Conservation (phyloP, 2,113 vertebrate species). For the Carlito syrichta region DNA sequence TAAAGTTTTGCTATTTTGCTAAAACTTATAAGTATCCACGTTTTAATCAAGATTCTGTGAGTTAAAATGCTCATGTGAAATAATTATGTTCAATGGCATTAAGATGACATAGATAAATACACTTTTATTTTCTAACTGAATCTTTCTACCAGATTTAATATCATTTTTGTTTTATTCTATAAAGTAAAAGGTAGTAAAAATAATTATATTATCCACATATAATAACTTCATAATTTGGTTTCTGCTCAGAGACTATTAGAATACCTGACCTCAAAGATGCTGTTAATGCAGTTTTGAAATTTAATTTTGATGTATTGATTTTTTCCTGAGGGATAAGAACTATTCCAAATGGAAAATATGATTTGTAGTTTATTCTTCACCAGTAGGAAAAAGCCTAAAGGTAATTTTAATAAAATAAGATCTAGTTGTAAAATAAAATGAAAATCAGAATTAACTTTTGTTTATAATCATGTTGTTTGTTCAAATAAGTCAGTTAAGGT, state of each 20-base stretch:
- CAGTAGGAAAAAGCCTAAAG: slow-evolving; percentile 24
- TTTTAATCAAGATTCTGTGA: background rate
- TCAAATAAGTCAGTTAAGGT: background rate
- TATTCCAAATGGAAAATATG: slow-evolving; percentile 55
- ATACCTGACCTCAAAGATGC: slow-evolving; percentile 63
- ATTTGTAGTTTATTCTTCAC: slow-evolving; percentile 49
- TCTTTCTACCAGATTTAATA: background rate
- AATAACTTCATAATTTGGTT: slow-evolving; percentile 50
- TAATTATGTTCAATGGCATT: background rate
- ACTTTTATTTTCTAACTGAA: slow-evolving; percentile 26
- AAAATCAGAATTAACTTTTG: slow-evolving; percentile 55
- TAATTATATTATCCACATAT: slow-evolving; percentile 53
- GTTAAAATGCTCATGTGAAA: background rate
- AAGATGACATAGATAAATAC: background rate
- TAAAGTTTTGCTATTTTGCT: background rate
- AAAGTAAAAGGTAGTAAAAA: slow-evolving; percentile 53
- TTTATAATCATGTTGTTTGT: background rate
- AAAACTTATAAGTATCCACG: background rate
- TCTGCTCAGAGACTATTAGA: slow-evolving; percentile 47
- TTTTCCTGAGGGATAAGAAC: slow-evolving; percentile 61
- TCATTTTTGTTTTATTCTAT: background rate
- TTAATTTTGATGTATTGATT: slow-evolving; percentile 75
- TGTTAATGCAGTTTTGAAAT: slow-evolving; percentile 69
- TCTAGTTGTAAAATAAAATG: slow-evolving; percentile 37
- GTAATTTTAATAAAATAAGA: slow-evolving; percentile 58